These are phyloP conservation scores for Polypedilum vanderplanki DNA, from an alignment of 1,140 invertebrate species.

Conservation along the genomic window DNA sequence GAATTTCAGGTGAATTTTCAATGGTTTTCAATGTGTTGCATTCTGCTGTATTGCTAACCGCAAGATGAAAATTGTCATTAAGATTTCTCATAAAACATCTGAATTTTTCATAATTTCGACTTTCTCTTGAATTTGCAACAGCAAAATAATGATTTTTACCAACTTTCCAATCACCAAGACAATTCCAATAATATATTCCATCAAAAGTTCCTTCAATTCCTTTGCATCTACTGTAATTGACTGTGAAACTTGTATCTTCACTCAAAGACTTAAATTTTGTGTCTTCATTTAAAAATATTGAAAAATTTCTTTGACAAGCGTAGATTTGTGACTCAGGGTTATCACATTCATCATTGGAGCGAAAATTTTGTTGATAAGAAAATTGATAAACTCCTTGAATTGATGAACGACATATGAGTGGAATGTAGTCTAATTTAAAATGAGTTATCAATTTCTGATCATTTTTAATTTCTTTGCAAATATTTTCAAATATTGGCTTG, in stretches of 20 bases:
- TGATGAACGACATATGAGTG: slow-evolving; percentile 86
- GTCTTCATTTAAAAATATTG: no score
- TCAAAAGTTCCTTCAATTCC: slow-evolving; percentile 77
- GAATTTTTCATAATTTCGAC: slow-evolving; percentile 87
- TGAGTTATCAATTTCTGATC: slow-evolving; percentile 78
- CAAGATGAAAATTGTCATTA: slow-evolving; percentile 85
- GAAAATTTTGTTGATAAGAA: slow-evolving; percentile 84
- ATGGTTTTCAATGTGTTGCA: slow-evolving; percentile 87
- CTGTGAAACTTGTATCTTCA: no score
- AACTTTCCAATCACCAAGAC: slow-evolving; percentile 90
- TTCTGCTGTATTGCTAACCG: slow-evolving; percentile 85
- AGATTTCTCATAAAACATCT: slow-evolving; percentile 89
- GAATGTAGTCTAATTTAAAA: slow-evolving; percentile 83
- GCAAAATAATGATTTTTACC: slow-evolving; percentile 93
- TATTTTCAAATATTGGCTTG: slow-evolving; percentile 63
- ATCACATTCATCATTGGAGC: slow-evolving; percentile 85
- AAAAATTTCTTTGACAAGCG: no score
- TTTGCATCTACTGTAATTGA: no score
- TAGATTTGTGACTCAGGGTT: slow-evolving; percentile 80
- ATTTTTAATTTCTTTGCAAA: slow-evolving; percentile 63
- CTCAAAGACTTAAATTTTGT: no score
- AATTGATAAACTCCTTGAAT: slow-evolving; percentile 93
- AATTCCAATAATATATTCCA: slow-evolving; percentile 86
- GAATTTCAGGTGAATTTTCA: slow-evolving; percentile 85
- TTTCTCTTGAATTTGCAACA: slow-evolving; percentile 90